These are phyloP conservation scores for Butorides virescens DNA, from an alignment of 2,113 vertebrate genomes.

Conservation along the genomic window DNA sequence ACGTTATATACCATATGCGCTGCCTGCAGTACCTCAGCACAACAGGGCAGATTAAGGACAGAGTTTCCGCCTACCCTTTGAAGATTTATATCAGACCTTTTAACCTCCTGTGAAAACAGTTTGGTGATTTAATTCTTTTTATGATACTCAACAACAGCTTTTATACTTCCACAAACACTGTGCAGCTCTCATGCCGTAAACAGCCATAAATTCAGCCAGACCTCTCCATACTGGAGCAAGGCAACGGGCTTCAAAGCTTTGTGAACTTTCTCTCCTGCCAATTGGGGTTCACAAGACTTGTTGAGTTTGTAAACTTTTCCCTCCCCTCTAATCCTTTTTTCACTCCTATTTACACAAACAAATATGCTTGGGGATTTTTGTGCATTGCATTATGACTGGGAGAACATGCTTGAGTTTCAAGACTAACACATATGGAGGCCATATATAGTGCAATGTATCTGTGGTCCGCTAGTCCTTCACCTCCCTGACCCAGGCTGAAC, in stretches of 20 bases:
- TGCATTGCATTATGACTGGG: not conserved
- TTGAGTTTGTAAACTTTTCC: not conserved
- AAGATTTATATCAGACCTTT: slow-evolving; percentile 38
- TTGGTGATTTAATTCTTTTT: slow-evolving; percentile 50
- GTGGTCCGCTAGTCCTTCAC: accelerated
- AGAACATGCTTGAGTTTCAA: not conserved
- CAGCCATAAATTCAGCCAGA: slow-evolving; percentile 3
- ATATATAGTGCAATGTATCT: not conserved
- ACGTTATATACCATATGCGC: accelerated
- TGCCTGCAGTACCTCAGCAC: not conserved
- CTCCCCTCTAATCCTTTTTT: not conserved
- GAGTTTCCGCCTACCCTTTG: slow-evolving; percentile 14
- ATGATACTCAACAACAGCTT: slow-evolving; percentile 18
- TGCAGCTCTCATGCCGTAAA: not conserved
- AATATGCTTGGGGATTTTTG: not conserved
- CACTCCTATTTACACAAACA: not conserved
- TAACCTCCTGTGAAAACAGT: slow-evolving; percentile 35
- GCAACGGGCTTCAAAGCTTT: not conserved
- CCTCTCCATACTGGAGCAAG: not conserved
- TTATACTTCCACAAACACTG: slow-evolving; percentile 26
- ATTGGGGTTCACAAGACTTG: not conserved
- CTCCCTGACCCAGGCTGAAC: not conserved
- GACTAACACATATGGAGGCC: not conserved
- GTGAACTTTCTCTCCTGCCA: not conserved
- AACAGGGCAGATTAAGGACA: slow-evolving; percentile 7